Evolutionary conservation across 2,888 invertebrate genomes (phyloP).

Genomic region (Neoitamus cyanurus): DNA sequence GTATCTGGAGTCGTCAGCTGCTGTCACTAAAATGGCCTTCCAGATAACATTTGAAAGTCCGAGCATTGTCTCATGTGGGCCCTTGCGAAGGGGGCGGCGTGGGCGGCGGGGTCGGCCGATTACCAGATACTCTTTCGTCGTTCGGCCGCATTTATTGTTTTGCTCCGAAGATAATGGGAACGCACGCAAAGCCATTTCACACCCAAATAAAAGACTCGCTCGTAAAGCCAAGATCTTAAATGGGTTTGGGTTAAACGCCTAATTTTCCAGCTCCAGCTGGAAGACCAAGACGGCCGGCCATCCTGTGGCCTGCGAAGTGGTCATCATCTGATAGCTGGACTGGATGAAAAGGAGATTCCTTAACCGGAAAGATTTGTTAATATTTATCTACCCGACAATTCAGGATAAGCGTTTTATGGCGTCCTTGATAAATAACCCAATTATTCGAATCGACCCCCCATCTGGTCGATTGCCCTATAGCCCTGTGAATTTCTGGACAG

Average conservation of each 20-base stretch:
- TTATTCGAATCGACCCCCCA: slow-evolving; percentile 35
- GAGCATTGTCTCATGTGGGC: slow-evolving; percentile 36
- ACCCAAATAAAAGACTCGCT: slow-evolving; percentile 40
- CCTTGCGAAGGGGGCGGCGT: background rate
- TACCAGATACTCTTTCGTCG: background rate
- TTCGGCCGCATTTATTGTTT: slow-evolving; percentile 19
- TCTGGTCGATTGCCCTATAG: background rate
- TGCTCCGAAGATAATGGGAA: slow-evolving; percentile 30
- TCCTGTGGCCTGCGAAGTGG: slow-evolving; percentile 1
- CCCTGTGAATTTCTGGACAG: background rate
- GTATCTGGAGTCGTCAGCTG: slow-evolving; percentile 45
- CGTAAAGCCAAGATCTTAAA: slow-evolving; percentile 39
- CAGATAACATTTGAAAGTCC: slow-evolving; percentile 36
- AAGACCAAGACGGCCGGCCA: background rate
- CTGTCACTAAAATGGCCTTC: slow-evolving; percentile 34
- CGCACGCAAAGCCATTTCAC: slow-evolving; percentile 41
- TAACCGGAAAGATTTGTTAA: slow-evolving; percentile 36
- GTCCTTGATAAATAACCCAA: slow-evolving; percentile 41
- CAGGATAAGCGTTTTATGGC: slow-evolving; percentile 43
- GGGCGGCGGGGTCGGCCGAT: background rate
- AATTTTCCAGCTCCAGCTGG: slow-evolving; percentile 23
- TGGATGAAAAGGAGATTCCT: slow-evolving; percentile 12
- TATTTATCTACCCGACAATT: slow-evolving; percentile 42
- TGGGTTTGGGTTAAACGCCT: slow-evolving; percentile 41
- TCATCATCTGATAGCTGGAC: background rate